Conservation (phyloP, 2,888 invertebrate species). For the Fissipunctia ypsillon region DNA sequence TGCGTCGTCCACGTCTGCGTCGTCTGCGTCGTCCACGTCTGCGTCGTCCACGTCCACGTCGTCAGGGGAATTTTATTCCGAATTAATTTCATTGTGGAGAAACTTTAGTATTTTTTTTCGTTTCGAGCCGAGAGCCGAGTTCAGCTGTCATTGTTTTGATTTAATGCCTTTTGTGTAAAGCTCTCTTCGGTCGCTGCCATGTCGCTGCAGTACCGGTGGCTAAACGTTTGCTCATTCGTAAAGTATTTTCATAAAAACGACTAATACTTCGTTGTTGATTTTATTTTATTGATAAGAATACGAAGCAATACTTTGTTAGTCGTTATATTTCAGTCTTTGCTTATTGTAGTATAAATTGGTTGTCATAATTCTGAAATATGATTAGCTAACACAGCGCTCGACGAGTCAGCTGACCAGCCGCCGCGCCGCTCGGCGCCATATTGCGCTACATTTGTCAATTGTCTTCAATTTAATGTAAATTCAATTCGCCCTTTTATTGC, state of each 20-base stretch:
- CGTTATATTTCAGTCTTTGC: constrained; percentile 10
- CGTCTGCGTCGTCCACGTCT: no score
- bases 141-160: constrained; percentile 53
- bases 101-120: constrained; percentile 38
- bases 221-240: constrained; percentile 8
- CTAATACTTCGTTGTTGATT: constrained; percentile 5
- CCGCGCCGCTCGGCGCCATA: constrained; percentile 3
- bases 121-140: constrained; percentile 17
- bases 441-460: constrained; percentile 53
- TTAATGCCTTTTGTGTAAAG: constrained; percentile 50
- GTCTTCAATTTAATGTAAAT: constrained; percentile 57
- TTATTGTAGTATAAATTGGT: constrained; percentile 27
- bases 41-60: no score
- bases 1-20: constrained; percentile 11
- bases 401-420: constrained; percentile 45
- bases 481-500: constrained; percentile 33
- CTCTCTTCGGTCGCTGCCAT: constrained; percentile 9
- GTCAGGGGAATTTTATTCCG: constrained; percentile 46
- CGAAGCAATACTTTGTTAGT: not conserved
- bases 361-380: constrained; percentile 50
- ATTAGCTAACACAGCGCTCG: constrained; percentile 38
- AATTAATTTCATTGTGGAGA: constrained; percentile 54
- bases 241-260: constrained; percentile 8
- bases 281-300: constrained; percentile 12
- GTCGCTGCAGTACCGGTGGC: not conserved